Base-by-base conservation (phyloP, 1,140 invertebrate genomes). In the Luehdorfia chinensis region DNA sequence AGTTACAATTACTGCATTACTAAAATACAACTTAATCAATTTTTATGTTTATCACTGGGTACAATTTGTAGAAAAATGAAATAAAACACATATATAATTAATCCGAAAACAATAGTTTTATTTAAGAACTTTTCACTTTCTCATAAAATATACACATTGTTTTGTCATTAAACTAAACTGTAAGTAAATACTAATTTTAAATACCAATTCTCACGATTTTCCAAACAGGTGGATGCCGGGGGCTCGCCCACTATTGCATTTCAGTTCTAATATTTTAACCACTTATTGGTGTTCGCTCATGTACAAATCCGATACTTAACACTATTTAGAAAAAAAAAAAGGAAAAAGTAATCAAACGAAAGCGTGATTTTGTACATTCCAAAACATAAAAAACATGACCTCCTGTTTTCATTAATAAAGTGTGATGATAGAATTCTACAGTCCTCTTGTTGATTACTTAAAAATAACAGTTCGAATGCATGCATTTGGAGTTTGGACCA, bases 61-160 rank as follows among this genome's bases (percentile, higher is more conserved):
- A n/a, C n/a, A n/a, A n/a, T n/a, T n/a, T n/a, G n/a, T n/a, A n/a
- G n/a, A n/a, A n/a, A n/a, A n/a, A n/a, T 44, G 34, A 81, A 85
- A 85, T 81, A 79, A 85, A 85, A 85, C 80, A 58, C 60, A 50
- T 19, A 49, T 36, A 72, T 79, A 69, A 79, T 80, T 85, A 85
- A 85, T 85, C 81, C 81, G 81, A 85, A 85, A 85, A 85, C 81
- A 85, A 85, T 85, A 83, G 81, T 85, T 85, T 83, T 85, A 85
- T 85, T 85, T 83, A 85, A 85, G 81, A 85, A 83, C 75, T 81
- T 81, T 84, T 83, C 80, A 84, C 73, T 83, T 84, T 80, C 77
- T 85, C 81, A 84, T 85, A 85, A 85, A 85, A 85, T 85, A 85
- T 85, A 85, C 81, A 85, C 79, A 84, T 85, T 85, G 81, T 85